Conservation (phyloP, 2,113 vertebrate genomes). For the Sisor rabdophorus region DNA sequence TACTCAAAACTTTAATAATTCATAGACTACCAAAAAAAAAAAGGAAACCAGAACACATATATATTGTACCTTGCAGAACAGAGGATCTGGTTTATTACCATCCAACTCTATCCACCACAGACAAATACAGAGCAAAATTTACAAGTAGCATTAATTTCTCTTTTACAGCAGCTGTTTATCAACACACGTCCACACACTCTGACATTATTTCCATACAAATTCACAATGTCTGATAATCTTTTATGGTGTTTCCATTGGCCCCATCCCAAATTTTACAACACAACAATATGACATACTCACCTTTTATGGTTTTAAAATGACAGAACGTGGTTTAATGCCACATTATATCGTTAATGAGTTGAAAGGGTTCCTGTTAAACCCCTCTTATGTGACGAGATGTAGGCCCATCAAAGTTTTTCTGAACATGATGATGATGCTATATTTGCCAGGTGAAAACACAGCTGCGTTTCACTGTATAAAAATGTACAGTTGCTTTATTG, state of each 20-base stretch:
- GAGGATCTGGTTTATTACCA: conserved; percentile 77
- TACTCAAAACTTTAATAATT: background rate
- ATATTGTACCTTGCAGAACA: conserved; percentile 67
- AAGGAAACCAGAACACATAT: conserved; percentile 18
- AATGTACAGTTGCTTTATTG: conserved; percentile 99
- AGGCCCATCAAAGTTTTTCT: conserved; percentile 54
- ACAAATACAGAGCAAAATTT: conserved; percentile 75
- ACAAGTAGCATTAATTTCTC: conserved; percentile 71
- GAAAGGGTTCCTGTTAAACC: conserved; percentile 55
- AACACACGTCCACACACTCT: conserved; percentile 55
- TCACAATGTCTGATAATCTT: conserved; percentile 53
- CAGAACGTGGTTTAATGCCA: conserved; percentile 57
- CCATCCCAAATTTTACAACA: conserved; percentile 57
- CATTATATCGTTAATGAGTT: conserved; percentile 49
- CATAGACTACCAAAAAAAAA: background rate
- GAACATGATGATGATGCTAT: conserved; percentile 62
- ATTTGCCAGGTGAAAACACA: conserved; percentile 61
- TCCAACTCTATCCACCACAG: conserved; percentile 75
- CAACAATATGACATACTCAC: conserved; percentile 52
- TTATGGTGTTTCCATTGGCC: conserved; percentile 65
- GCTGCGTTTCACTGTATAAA: conserved; percentile 92
- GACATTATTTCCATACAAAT: conserved; percentile 49
- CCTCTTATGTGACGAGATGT: conserved; percentile 57
- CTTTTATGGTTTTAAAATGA: conserved; percentile 52
- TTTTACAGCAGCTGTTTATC: conserved; percentile 69